Percentiles rank a stretch among this genome's conserved stretches.
Evolutionary conservation across 2,113 vertebrate species (phyloP).

Genomic region (Psittacara wagleri): DNA sequence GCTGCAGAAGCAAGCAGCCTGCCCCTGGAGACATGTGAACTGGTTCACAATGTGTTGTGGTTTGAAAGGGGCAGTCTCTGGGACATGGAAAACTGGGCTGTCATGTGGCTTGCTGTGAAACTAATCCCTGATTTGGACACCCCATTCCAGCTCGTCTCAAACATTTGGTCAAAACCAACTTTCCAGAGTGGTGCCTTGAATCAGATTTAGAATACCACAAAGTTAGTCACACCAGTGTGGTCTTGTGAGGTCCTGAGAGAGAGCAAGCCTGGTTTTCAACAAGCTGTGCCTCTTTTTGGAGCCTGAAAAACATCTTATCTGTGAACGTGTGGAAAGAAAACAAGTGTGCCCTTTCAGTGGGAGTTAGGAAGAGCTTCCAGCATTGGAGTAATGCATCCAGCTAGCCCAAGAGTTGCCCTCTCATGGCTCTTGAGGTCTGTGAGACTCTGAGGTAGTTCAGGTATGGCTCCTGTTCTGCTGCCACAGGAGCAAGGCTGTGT

Average conservation of each 20-base stretch:
- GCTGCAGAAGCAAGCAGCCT: background rate
- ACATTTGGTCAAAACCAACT: constrained; percentile 40
- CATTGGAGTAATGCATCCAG: background rate
- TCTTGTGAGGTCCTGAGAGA: constrained; percentile 5
- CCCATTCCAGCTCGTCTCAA: constrained; percentile 25
- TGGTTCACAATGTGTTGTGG: background rate
- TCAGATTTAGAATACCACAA: constrained; percentile 44
- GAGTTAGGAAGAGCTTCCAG: background rate
- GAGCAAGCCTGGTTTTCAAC: constrained; percentile 2
- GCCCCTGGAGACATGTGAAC: background rate
- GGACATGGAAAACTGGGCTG: constrained; percentile 28
- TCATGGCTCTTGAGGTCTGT: background rate
- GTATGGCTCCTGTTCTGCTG: background rate
- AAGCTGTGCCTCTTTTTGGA: background rate
- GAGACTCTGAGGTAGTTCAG: background rate
- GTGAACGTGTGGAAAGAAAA: background rate
- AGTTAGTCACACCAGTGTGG: constrained; percentile 42
- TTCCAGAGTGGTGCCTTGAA: constrained; percentile 50
- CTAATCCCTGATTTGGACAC: constrained; percentile 19
- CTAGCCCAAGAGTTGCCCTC: background rate
- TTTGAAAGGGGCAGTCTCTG: constrained; percentile 29
- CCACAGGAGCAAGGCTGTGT: background rate
- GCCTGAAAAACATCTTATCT: background rate
- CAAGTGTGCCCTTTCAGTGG: background rate
- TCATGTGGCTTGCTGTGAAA: constrained; percentile 31